Evolutionary conservation across 2,888 invertebrate genomes (phyloP), one percentile per base, ranked within the genome.

Genomic region (Xestia xanthographa): DNA sequence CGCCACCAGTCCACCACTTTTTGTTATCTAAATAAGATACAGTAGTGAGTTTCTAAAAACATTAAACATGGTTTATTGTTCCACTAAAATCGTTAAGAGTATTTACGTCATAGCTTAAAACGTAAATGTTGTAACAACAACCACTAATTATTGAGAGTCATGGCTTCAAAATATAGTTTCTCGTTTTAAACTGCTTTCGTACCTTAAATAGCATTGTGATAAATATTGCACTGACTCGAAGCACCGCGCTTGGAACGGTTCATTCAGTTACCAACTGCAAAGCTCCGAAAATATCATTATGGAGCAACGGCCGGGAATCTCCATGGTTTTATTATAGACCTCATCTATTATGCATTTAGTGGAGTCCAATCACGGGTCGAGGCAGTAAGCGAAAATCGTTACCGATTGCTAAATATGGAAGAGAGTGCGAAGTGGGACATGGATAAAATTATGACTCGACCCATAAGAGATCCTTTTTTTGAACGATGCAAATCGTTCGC

Each of bases 311-410:
- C 93, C 93, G 90, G 89, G 83, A 88, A 92, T 87, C 92, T 93
- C 90, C 92, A 92, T 93, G 92, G 92, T 93, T 92, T 94, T 95
- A 95, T 95, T 95, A 93, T 94, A 94, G 94, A 92, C 92, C 93
- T 94, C 94, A 94, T 96, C 92, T 94, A 95, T 95, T 93, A 95
- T 96, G 94, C 90, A 95, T 94, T 92, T 93, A 91, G 92, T 87
- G 80, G 88, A 91, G 91, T 85, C 93, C 93, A 94, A 95, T 95
- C 91, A 90, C 90, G 90, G 88, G 86, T 88, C 86, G 86, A 88
- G 88, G 66, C 86, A 83, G 90, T 94, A 93, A 94, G 93, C 93
- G 94, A 95, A 95, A 95, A 95, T 95, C 94, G 94, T 94, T 95
- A 94, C 91, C 86, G 86, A 84, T 87, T 88, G 80, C 87, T 87